Evolutionary conservation across 2,888 invertebrate genomes (phyloP), one percentile per base, ranked within the genome.

Genomic region (Myopa testacea): DNA sequence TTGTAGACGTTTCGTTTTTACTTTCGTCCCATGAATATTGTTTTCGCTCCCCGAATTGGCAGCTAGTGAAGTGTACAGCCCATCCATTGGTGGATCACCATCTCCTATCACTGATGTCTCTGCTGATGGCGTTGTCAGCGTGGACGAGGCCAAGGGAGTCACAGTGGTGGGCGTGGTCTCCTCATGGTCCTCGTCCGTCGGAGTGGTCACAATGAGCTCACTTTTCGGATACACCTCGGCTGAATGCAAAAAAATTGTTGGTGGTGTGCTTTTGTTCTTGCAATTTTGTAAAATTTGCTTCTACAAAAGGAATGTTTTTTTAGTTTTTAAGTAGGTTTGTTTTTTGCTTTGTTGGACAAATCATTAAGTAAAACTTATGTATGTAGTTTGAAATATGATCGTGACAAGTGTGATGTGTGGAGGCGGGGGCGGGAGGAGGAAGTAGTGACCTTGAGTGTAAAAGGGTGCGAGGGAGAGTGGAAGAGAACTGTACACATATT

Each of bases 281-380:
- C 84, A 84, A 86, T 82, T 85, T 85, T 86, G 85, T 81, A 84
- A 84, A 84, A 84, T 83, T 86, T 87, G 86, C 85, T 84, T 86
- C 87, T 87, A 87, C 85, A 87, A 87, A 84, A 85, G 85, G 85
- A 87, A 87, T 4, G 4, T 45, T 45, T 10, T 45, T 45, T 84
- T 84, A 84, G 85, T 84, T 81, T 79, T 65, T 50, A 71, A 70
- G 60, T 72, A 65, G 63, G 68, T 78, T 70, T 75, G 71, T 70
- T 71, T 73, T 40, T 77, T 70, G 74, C 77, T 80, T 80, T 58
- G 65, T 76, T 79, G 78, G 63, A 34, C 55, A 73, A 26, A 55
- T 38, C 40, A 63, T 62, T 26, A 62, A 62, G 14, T 63, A n/a
- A 65, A 10, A 75, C 8, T 37, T 12, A 73, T 50, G 34, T 50